A percentile compares a stretch with the other conserved stretches of the same genome.
These are phyloP conservation scores for Idris sp. DNA, from an alignment of 1,140 invertebrate genomes.

Conservation along the genomic window DNA sequence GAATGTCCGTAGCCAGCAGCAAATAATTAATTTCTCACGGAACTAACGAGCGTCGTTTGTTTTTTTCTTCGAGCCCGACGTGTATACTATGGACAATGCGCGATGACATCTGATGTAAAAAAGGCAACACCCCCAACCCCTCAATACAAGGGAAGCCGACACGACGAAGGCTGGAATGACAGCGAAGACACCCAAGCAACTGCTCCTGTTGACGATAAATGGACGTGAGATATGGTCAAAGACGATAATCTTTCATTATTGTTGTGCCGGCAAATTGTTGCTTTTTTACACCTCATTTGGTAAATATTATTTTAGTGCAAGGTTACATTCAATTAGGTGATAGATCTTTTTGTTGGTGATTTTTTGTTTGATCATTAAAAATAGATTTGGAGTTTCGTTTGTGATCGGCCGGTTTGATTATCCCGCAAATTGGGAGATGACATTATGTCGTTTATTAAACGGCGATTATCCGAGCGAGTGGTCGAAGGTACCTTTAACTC, in stretches of 20 bases:
- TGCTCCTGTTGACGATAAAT: slow-evolving; percentile 44
- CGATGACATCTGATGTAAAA: slow-evolving; percentile 70
- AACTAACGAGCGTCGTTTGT: slow-evolving; percentile 75
- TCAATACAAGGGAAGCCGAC: slow-evolving; percentile 39
- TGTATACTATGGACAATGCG: slow-evolving; percentile 65
- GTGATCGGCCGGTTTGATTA: slow-evolving; percentile 43
- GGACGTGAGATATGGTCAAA: slow-evolving; percentile 35
- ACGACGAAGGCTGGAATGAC: slow-evolving; percentile 29
- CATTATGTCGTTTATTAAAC: slow-evolving; percentile 62
- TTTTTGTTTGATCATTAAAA: too few species aligned
- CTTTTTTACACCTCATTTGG: too few species aligned
- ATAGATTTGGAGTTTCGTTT: too few species aligned
- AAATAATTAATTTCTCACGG: slow-evolving; percentile 79
- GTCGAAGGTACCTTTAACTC: slow-evolving; percentile 62
- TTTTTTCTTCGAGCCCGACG: slow-evolving; percentile 51
- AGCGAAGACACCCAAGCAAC: slow-evolving; percentile 48
- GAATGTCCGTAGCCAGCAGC: slow-evolving; percentile 63
- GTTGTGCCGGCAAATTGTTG: slow-evolving; percentile 12
- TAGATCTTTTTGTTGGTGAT: too few species aligned
- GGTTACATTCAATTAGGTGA: too few species aligned
- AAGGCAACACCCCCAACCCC: slow-evolving; percentile 53
- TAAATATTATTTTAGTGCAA: too few species aligned
- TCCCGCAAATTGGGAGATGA: slow-evolving; percentile 62
- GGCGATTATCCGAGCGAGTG: slow-evolving; percentile 61
- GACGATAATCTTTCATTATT: slow-evolving; percentile 39